phyloP scores from a whole-genome alignment of 2,888 invertebrate genomes.

The Odontocolon sp. region DNA sequence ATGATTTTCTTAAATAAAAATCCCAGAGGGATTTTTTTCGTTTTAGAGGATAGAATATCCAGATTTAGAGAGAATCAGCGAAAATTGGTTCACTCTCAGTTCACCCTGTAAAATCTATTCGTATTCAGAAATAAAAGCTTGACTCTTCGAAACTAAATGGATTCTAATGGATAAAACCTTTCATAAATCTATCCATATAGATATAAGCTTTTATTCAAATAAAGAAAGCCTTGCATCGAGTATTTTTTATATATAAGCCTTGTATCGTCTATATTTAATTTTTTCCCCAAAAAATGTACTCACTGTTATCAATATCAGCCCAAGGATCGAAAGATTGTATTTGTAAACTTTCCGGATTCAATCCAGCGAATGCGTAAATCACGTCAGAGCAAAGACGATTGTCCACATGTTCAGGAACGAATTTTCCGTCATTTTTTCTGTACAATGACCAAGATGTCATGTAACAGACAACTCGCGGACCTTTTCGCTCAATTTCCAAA shows the following conservation, averaged over 20 bases:
- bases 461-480: slow-evolving; percentile 88
- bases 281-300: slow-evolving; percentile 42
- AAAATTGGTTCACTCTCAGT: no score
- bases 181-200: no score
- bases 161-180: no score
- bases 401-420: slow-evolving; percentile 92
- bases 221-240: no score
- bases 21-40: no score
- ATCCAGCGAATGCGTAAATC: slow-evolving; percentile 93
- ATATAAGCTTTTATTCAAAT: no score
- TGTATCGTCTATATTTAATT: background rate
- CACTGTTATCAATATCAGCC: slow-evolving; percentile 93
- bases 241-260: background rate
- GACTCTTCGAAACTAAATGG: no score
- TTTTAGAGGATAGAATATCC: no score
- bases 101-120: no score
- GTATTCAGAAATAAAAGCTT: no score
- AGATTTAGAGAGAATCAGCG: no score
- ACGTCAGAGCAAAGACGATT: slow-evolving; percentile 92
- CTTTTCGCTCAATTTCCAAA: slow-evolving; percentile 63
- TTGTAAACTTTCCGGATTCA: slow-evolving; percentile 89
- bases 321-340: slow-evolving; percentile 93
- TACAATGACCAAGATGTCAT: slow-evolving; percentile 95
- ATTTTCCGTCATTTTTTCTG: slow-evolving; percentile 90
- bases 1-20: no score